A percentile compares a stretch with the other conserved stretches of the same genome.
These are phyloP conservation scores for zebrafish (Danio rerio) DNA, from an alignment of 2,113 vertebrate species.

Conservation along the genomic window DNA sequence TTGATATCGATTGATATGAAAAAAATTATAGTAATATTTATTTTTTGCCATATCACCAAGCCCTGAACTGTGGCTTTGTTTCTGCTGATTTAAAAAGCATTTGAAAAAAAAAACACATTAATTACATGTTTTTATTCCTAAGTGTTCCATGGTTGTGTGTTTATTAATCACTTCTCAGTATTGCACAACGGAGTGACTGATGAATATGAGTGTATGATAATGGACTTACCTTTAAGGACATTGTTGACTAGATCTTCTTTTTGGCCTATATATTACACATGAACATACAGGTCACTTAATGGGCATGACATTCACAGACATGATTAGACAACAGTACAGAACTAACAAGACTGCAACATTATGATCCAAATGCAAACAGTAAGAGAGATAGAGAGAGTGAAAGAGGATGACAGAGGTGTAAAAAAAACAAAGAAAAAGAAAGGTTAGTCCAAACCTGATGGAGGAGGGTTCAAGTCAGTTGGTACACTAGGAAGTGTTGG, in stretches of 20 bases:
- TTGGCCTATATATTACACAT: conserved; percentile 66
- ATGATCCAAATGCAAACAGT: neutral
- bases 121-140: too few relatives aligned
- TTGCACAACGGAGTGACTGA: neutral
- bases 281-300: conserved; percentile 41
- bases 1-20: too few relatives aligned
- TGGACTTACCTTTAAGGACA: conserved; percentile 82
- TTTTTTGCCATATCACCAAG: too few relatives aligned
- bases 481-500: conserved; percentile 15
- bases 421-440: neutral
- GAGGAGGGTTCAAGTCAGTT: conserved; percentile 56
- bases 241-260: conserved; percentile 83
- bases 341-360: neutral
- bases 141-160: too few relatives aligned
- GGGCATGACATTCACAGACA: conserved; percentile 34
- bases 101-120: too few relatives aligned
- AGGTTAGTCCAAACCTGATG: conserved; percentile 60
- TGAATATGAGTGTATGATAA: conserved; percentile 13
- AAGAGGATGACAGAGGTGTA: neutral
- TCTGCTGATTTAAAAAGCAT: too few relatives aligned
- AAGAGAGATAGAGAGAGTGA: neutral
- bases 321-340: neutral
- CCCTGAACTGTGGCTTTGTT: too few relatives aligned
- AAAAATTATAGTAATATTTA: too few relatives aligned
- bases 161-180: neutral